Base-by-base conservation (phyloP, 2,797 vertebrate species). In the Halcyon smyrnensis region DNA sequence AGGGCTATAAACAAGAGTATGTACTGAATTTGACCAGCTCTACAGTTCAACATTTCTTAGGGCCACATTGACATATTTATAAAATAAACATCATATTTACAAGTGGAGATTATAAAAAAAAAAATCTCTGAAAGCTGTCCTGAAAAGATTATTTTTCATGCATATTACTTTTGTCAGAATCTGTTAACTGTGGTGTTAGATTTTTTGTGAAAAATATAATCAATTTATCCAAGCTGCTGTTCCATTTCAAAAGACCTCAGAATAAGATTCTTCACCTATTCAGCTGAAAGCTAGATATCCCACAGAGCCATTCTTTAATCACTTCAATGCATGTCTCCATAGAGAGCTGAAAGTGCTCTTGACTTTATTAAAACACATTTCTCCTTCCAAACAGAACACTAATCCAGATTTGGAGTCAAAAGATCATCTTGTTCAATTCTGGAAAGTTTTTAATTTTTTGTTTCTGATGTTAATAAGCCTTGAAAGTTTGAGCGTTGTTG, bases 261-360 rank as follows among this genome's bases (percentile, higher is more conserved):
- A 84, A 84, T 56, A 93, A 92, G 87, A 90, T 84, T 94, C 74
- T 93, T 94, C 92, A 92, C 76, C 91, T 95, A 89, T 84, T 87
- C 87, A 89, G 60, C 37, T 92, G 84, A 90, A 96, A 95, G 92
- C 89, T 73, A 46, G 60, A 73, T 91, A 67, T 90, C 95, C 93
- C 90, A 95, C 93, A 77, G 93, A 97, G 90, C 63, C 45, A 74
- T 93, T 94, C 94, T 95, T 96, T 96, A 93, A 96, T 97, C 95
- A 95, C 64, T 93, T 93, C 84, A 93, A 73, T 89, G 57, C 77
- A 74, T 54, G 51, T 69, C 59, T 95, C 62, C 71, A 74, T 5
- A 87, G 90, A 95, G 77, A 94, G 41, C 53, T 79, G 67, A 94
- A 89, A 96, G 39, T 51, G 45, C 92, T 93, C 87, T 90, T 93